These are phyloP conservation scores for Drosophila lutescens DNA, from an alignment of 2,888 invertebrate species.

Conservation along the genomic window DNA sequence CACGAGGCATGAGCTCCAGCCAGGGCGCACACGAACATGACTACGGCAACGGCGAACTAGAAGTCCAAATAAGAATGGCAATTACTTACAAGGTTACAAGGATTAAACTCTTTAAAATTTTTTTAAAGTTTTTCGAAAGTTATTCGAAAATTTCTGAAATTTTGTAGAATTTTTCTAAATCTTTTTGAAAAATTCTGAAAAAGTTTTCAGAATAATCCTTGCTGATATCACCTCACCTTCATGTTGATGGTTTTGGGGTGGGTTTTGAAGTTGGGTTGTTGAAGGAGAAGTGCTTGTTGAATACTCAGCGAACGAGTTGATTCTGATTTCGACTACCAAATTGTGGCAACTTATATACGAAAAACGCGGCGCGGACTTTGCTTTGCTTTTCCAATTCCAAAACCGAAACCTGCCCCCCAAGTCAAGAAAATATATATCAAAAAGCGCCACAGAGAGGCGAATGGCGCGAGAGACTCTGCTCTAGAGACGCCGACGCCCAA, in stretches of 20 bases:
- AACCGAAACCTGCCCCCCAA: constrained; percentile 67
- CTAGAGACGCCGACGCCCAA: constrained; percentile 50
- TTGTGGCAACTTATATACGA: constrained; percentile 83
- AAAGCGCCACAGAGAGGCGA: constrained; percentile 28
- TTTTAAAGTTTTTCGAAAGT: neutral
- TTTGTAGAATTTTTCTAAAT: neutral
- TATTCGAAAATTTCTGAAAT: neutral
- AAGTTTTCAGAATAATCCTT: neutral
- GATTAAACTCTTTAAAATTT: too few species aligned
- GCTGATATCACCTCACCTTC: constrained; percentile 77
- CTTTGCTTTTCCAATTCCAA: constrained; percentile 47
- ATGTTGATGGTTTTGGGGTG: constrained; percentile 77
- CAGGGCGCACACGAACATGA: constrained; percentile 83
- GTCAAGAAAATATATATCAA: constrained; percentile 29
- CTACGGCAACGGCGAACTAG: constrained; percentile 82
- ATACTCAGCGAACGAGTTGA: constrained; percentile 83
- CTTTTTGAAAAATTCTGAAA: neutral
- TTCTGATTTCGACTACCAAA: constrained; percentile 83
- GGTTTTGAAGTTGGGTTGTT: constrained; percentile 59
- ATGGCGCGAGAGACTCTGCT: constrained; percentile 35
- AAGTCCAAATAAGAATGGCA: constrained; percentile 2
- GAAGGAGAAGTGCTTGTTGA: constrained; percentile 73
- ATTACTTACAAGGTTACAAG: neutral
- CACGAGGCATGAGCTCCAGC: constrained; percentile 82
- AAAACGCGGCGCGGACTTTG: constrained; percentile 62